Evolutionary conservation across 2,797 vertebrate genomes (phyloP), one percentile per base, ranked within the genome.

Genomic region (Periparus ater): DNA sequence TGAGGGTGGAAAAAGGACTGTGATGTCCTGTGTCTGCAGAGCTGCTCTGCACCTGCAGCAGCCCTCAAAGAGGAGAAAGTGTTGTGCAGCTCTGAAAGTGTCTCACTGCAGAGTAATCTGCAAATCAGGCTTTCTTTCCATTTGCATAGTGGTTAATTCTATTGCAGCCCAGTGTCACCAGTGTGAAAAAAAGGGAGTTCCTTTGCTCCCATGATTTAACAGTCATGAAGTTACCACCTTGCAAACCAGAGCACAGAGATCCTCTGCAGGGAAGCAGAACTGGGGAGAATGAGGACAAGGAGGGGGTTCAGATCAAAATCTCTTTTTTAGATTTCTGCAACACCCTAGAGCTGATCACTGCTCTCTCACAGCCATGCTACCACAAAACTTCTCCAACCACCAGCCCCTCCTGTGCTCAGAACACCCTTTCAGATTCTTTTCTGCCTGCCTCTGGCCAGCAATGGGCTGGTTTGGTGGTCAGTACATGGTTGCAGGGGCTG

Each of bases 401-500:
- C 53, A 57, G 45, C 5, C 55, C 11, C 4, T 34, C 36, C 13
- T 3, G 22, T 30, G n/a, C 85, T 86, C 44, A 48, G 73, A 48
- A 62, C 29, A 25, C 7, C 32, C 29, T 73, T 76, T 55, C 48
- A 27, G 79, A 45, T 93, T 66, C 36, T 18, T 11, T 40, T 71
- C 53, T 0, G 0, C 71, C n/a, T 18, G 22, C 0, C 29, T n/a
- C 45, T 51, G 27, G 51, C 42, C 45, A 30, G 47, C 11, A 8
- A 5, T 2, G 27, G 32, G 51, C 36, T 55, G 57, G 6, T n/a
- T 47, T 57, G 17, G 29, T n/a, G 58, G 29, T 7, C 3, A 1
- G 7, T 4, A 4, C 1, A 0, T 0, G 3, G 30, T 4, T 25
- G 2, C 76, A 47, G 19, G 3, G 22, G 57, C 48, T 76, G 60